Evolutionary conservation across 2,888 invertebrate genomes (phyloP), one percentile per base, ranked within the genome.

Genomic region (Apotomis turbidana): DNA sequence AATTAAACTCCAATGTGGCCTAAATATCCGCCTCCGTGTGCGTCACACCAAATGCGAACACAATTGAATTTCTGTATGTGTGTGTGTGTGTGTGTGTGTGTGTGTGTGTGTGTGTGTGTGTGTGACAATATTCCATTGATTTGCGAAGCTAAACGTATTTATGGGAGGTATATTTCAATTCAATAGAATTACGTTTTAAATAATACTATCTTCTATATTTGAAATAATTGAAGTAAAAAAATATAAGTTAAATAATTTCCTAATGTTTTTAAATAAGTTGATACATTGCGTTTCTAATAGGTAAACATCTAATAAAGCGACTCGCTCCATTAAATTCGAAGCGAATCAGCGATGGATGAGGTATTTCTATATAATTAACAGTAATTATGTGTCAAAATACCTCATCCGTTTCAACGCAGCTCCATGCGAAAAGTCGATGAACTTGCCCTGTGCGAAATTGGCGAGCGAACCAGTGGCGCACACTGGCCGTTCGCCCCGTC

Each of bases 371-470:
- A 55, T 66, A 66, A 57, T 57, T 66, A 66, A 66, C 27, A 46
- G 46, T 66, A 66, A 57, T 57, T 57, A 46, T 66, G 61, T 71
- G 55, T 61, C 55, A 71, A 79, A 80, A 79, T 86, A 81, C 87
- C 91, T 82, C 83, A 85, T 91, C 89, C 77, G 80, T 80, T 81
- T 77, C 82, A 79, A 80, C 78, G 79, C 80, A 77, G 83, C 85
- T 90, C 88, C 85, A 82, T 82, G 87, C 78, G 73, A 77, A 76
- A 81, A 85, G 92, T 93, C 92, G 87, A 88, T 92, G 92, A 92
- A 91, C 92, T 90, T 90, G 89, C 87, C 88, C 86, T 87, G 84
- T 83, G 91, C 91, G 86, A 91, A 92, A 93, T 92, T 93, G 91
- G 91, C 91, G 86, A 87, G 85, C 87, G 83, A 84, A 87, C 84